Base-by-base conservation (phyloP, 2,797 vertebrate species). In the Anolis apletophallus region DNA sequence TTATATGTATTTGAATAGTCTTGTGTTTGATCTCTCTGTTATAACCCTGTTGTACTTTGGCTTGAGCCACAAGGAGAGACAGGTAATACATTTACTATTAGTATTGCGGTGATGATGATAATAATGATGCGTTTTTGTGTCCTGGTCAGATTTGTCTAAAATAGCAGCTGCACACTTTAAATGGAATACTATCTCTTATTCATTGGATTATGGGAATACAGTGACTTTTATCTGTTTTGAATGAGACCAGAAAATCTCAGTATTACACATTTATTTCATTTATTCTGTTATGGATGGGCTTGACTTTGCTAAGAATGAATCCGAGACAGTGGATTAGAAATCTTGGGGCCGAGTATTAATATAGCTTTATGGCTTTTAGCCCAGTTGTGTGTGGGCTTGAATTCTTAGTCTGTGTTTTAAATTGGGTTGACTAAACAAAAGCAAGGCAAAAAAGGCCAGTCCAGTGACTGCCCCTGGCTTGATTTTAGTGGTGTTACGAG, bases 391-490 rank as follows among this genome's bases (percentile, higher is more conserved):
- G 3, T 69, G 26, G 52, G n/a, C 21, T 78, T 57, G 54, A 59
- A 61, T 79, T 40, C 23, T 75, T 26, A 54, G 55, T 52, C 11
- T 80, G 50, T 61, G 67, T 26, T 80, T 72, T 72, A 80, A 72
- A 86, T 68, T 16, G n/a, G 8, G n/a, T 73, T 79, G 67, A 23
- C 79, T 19, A 52, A 83, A 87, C 67, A 83, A 29, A 67, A 73
- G 34, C 32, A 21, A 81, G 57, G 46, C 3, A 16, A 40, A 29
- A 50, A 12, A 50, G 67, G 61, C 19, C 68, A 85, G 29, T 26
- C 26, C 1, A n/a, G 0, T 61, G 68, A 80, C 29, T 40, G 34
- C 32, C 19, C 29, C 52, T 84, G 71, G 16, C 23, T 83, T 73
- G 59, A 76, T 76, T 59, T n/a, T 3, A 84, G 1, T 19, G 23